These are phyloP conservation scores for Neoscelio sp. DNA, from an alignment of 2,888 invertebrate genomes.

Conservation along the genomic window DNA sequence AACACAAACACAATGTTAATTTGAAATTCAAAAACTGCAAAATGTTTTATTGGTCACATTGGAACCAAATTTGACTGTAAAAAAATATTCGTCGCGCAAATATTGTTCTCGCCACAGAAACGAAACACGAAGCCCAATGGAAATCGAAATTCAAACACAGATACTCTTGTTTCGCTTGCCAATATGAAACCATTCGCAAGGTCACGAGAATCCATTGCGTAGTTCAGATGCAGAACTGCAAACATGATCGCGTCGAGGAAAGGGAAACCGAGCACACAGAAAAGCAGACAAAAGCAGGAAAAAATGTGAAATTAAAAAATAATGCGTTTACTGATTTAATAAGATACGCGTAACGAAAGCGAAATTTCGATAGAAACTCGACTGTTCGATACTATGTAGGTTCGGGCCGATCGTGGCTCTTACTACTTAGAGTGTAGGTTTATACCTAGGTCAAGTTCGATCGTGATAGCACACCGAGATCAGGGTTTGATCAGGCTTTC, in stretches of 20 bases:
- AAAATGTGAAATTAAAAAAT: conserved; percentile 35
- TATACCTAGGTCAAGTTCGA: conserved; percentile 77
- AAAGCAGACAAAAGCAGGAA: conserved; percentile 9
- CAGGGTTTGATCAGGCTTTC: conserved; percentile 77
- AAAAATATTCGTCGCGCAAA: too few relatives aligned
- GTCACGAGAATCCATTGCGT: too few relatives aligned
- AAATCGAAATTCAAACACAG: too few relatives aligned
- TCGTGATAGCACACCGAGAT: conserved; percentile 76
- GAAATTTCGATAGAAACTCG: conserved; percentile 77
- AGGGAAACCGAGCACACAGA: background rate
- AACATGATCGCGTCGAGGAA: too few relatives aligned
- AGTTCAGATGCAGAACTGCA: too few relatives aligned
- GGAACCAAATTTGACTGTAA: too few relatives aligned
- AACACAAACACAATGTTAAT: too few relatives aligned
- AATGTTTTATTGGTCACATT: too few relatives aligned
- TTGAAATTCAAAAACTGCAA: too few relatives aligned
- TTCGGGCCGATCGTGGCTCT: conserved; percentile 74
- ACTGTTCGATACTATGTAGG: conserved; percentile 77
- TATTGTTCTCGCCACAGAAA: too few relatives aligned
- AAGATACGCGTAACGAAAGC: conserved; percentile 70
- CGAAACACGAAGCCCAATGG: too few relatives aligned
- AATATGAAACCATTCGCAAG: background rate
- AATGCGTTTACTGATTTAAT: conserved; percentile 56
- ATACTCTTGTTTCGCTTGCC: background rate
- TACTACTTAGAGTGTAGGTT: conserved; percentile 76